Base-by-base conservation (phyloP, 2,113 vertebrate genomes). In the Perognathus longimembris region DNA sequence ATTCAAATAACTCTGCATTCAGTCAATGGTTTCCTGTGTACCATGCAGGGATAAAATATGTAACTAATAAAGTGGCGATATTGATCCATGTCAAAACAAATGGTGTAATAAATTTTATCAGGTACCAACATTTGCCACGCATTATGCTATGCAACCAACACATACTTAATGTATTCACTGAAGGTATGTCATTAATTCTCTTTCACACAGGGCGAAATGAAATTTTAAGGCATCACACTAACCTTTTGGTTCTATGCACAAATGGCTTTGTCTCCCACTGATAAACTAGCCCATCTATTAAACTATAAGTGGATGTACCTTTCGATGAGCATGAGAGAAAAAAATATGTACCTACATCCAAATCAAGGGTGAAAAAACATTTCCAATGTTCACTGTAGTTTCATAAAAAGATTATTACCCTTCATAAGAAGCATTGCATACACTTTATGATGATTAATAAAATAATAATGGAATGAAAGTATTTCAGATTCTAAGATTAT, bases 401-500 rank as follows among this genome's bases (percentile, higher is more conserved):
- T 32, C 18, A 45, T 3, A 80, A 30, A 11, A 42, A 85, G 28
- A 66, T 45, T 88, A 42, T 9, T 83, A 26, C 1, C 78, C 36
- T 69, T 26, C 20, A 73, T 74, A 95, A 66, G 1, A 85, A 7
- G 5, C 11, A 50, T 17, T 54, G 20, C 3, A 67, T 30, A 57
- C 3, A 81, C 30, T 85, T 38, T 28, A n/a, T 20, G n/a, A 75
- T 4, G 28, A 63, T 67, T 70, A 88, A 88, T 57, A 75, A 76
- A 79, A 77, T 40, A 61, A 88, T 34, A 71, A 67, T 59, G 59
- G 64, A 82, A 75, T 80, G 76, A 91, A 77, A 80, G 50, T 15
- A 50, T 73, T 26, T 78, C 14, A 64, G 6, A 34, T 90, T 8
- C 36, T 61, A 54, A 40, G 91, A 17, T 26, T 45, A 28, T 40